Evolutionary conservation across 2,113 vertebrate species (phyloP).

Genomic region (Festucalex cinctus): DNA sequence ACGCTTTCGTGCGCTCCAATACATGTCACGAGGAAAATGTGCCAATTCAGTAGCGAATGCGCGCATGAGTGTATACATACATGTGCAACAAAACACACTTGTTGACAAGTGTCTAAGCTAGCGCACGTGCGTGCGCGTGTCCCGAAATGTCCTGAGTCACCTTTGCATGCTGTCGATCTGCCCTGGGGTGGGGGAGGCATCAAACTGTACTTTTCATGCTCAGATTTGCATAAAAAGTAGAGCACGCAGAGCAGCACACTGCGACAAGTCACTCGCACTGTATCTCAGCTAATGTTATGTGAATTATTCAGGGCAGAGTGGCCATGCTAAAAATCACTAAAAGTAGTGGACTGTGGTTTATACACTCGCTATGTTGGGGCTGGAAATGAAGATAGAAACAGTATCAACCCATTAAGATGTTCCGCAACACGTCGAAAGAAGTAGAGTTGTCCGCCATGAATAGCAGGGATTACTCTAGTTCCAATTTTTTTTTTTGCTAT

Average conservation of each 20-base stretch:
- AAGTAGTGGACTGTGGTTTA: neutral
- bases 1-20: constrained; percentile 39
- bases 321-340: neutral
- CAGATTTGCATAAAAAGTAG: constrained; percentile 39
- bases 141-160: constrained; percentile 20
- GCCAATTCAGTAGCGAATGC: constrained; percentile 31
- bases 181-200: constrained; percentile 29
- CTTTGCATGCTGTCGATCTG: constrained; percentile 32
- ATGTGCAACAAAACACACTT: neutral
- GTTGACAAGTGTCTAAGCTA: constrained; percentile 27
- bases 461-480: too few relatives aligned
- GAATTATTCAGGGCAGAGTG: constrained; percentile 12
- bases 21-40: constrained; percentile 30
- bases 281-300: constrained; percentile 7
- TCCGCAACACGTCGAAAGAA: too few relatives aligned
- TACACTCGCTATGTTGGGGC: neutral
- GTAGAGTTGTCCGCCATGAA: too few relatives aligned
- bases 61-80: constrained; percentile 28
- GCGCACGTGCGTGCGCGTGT: neutral
- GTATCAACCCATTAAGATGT: neutral
- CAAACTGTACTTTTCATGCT: constrained; percentile 44
- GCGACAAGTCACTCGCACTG: constrained; percentile 6
- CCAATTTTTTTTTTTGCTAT: neutral
- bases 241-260: constrained; percentile 11
- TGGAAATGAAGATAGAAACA: neutral